These are phyloP conservation scores for Mastomys coucha DNA, from an alignment of 2,113 vertebrate genomes.

Conservation along the genomic window DNA sequence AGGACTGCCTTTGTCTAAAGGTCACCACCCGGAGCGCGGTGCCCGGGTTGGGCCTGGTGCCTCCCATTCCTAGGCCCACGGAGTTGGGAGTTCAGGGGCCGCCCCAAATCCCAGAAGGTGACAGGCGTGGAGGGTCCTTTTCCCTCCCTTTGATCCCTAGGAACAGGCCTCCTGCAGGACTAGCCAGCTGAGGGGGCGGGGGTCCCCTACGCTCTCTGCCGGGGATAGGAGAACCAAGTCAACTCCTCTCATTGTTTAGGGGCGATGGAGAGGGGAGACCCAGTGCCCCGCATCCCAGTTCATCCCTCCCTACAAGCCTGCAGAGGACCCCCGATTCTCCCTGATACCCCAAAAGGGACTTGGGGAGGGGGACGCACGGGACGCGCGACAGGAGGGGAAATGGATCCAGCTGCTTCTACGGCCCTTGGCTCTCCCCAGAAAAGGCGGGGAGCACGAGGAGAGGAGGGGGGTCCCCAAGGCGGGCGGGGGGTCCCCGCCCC, in stretches of 20 bases:
- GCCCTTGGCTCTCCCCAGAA: constrained; percentile 47
- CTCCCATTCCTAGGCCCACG: constrained; percentile 55
- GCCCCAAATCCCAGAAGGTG: constrained; percentile 60
- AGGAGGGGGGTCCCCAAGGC: not conserved
- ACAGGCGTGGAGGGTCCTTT: constrained; percentile 57
- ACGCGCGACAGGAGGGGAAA: not conserved
- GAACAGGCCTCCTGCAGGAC: constrained; percentile 18
- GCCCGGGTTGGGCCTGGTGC: constrained; percentile 75
- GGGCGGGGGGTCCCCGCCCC: constrained; percentile 55
- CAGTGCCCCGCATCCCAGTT: constrained; percentile 30
- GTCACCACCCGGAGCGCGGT: constrained; percentile 79
- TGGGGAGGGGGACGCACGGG: constrained; percentile 34
- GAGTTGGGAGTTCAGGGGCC: constrained; percentile 57
- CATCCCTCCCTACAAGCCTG: not conserved
- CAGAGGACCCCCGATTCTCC: not conserved
- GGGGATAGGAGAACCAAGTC: constrained; percentile 36
- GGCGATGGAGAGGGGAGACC: constrained; percentile 41
- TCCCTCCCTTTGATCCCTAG: not conserved
- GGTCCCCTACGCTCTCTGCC: constrained; percentile 19
- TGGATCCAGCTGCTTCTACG: not conserved
- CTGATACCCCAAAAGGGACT: constrained; percentile 15
- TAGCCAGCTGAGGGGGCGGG: constrained; percentile 13
- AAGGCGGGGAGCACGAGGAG: constrained; percentile 62
- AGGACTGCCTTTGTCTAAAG: constrained; percentile 80
- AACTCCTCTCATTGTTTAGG: constrained; percentile 70